Percentiles rank a stretch among this genome's conserved stretches.
These are phyloP conservation scores for Nymphicus hollandicus DNA, from an alignment of 2,113 vertebrate species.

Conservation along the genomic window DNA sequence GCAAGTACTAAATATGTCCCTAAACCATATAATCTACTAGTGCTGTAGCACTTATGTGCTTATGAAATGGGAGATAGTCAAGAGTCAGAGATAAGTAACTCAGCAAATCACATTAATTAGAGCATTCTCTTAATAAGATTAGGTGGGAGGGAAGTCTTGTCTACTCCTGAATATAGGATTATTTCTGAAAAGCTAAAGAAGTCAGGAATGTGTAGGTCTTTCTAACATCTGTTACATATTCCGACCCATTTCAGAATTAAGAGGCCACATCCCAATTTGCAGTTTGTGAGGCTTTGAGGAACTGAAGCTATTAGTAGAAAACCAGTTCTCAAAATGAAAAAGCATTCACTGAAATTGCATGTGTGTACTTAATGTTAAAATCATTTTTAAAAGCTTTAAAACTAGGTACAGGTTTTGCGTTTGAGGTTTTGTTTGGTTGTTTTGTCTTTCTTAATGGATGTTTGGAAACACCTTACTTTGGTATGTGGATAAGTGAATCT, in stretches of 20 bases:
- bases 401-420: rapidly evolving
- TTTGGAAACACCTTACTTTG: neutral
- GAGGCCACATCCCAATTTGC: neutral
- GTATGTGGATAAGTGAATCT: neutral
- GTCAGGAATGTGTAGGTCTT: neutral
- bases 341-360: neutral
- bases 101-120: neutral
- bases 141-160: neutral
- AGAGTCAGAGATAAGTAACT: neutral
- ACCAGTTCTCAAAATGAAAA: neutral
- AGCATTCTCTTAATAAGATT: neutral
- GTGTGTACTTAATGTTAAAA: neutral
- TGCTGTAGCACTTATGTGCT: neutral
- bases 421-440: neutral
- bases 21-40: neutral
- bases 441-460: neutral
- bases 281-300: neutral
- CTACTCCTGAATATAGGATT: neutral
- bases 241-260: neutral
- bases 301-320: neutral
- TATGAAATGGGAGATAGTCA: neutral
- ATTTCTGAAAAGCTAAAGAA: neutral
- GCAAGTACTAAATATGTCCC: neutral
- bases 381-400: neutral
- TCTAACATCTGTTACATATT: neutral